Conservation (phyloP, 2,797 vertebrate genomes). For the Cirrhinus molitorella region DNA sequence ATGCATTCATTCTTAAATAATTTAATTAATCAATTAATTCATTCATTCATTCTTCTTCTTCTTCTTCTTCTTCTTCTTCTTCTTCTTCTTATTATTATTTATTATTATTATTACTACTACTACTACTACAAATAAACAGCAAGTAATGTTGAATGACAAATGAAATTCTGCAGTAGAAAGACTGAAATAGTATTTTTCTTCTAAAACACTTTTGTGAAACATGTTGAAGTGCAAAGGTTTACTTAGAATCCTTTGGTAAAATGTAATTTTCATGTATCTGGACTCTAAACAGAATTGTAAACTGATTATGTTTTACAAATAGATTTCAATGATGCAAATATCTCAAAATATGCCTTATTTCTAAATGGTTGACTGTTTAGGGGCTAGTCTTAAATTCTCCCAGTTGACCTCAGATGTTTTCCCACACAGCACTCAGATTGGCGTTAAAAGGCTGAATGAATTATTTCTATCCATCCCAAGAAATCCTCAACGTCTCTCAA, state of each 20-base stretch:
- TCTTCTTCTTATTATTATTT: no score
- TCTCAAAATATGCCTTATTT: background rate
- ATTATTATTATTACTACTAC: no score
- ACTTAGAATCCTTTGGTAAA: no score
- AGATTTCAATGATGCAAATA: background rate
- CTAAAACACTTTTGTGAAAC: no score
- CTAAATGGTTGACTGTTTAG: background rate
- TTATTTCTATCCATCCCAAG: conserved; percentile 15
- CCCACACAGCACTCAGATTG: background rate
- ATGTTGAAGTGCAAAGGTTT: no score
- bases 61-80: no score
- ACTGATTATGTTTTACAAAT: no score
- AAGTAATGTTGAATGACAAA: background rate
- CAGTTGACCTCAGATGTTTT: background rate
- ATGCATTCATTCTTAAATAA: no score
- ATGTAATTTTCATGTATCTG: background rate
- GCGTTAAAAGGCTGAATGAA: conserved; percentile 4
- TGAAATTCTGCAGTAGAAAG: background rate
- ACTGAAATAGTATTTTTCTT: no score
- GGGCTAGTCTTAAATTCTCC: background rate
- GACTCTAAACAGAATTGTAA: background rate
- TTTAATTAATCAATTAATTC: no score
- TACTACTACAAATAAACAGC: background rate
- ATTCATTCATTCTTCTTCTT: no score
- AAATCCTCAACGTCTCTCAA: background rate